Base-by-base conservation (phyloP, 1,140 invertebrate species). In the Lepidostoma basale region DNA sequence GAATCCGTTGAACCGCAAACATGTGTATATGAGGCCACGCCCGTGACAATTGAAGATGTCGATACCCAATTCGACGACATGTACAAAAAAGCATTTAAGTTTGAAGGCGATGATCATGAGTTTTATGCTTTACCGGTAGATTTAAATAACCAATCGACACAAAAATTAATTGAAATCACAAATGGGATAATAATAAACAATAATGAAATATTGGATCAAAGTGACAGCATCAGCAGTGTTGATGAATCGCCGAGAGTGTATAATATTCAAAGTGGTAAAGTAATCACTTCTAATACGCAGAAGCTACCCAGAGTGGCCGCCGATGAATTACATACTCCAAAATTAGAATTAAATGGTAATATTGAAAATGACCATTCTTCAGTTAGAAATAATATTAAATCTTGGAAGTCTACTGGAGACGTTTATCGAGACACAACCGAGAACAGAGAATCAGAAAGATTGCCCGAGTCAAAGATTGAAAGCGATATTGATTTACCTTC, bases 171-270 rank as follows among this genome's bases (percentile, higher is more conserved):
- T 3, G 33, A 67, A 12, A 56, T 63, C n/a, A 69, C 62, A 5
- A 69, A 72, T 40, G 70, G 70, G 16, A 16, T 47, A 33, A 49
- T 59, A 14, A 25, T 67, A 42, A 54, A 25, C 10, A 65, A 69
- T 42, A 39, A 76, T 58, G 30, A 65, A 74, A 44, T 73, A 74
- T 54, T 78, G 75, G 62, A 78, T 78, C 60, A 77, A 26, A 72
- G 76, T 54, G 69, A 79, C 58, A 82, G 79, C 62, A 76, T 81
- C 0, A 73, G 67, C 42, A 83, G 81, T 64, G 73, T 81, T 26
- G 82, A 82, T 70, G 82, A 83, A 69, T 79, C 78, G 20, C 81
- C 81, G 56, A 82, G 82, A 78, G 80, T 83, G 70, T 83, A 83
- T 68, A 83, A 83, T 56, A 76, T 83, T 33, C 78, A 80, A 75